Base-by-base conservation (phyloP, 2,888 invertebrate genomes). In the Drosophila kambysellisi region DNA sequence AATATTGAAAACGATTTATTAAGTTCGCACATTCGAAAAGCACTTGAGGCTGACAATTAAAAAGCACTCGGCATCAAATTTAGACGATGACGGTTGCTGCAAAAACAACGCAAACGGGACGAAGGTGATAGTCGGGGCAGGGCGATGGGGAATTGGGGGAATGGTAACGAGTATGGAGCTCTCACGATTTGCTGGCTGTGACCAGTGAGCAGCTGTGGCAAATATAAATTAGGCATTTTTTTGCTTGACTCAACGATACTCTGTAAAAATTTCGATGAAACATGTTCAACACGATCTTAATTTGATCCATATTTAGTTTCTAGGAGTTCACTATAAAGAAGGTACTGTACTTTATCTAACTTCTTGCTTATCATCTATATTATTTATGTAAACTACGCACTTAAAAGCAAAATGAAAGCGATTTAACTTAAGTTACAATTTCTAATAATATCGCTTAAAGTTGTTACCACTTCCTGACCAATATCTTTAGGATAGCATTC, bases 11-110 rank as follows among this genome's bases (percentile, higher is more conserved):
- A 74, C 79, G 85, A 90, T 87, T 82, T 87, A 89, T 87, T 86
- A 88, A 90, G 90, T 87, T 87, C 87, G 88, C 87, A 87, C 87
- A 87, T 86, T 78, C 78, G 68, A 78, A 81, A 70, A 83, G 77
- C 90, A 87, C 87, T 87, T 83, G 80, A 72, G 76, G 88, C 87
- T 88, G 88, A 87, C 87, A 89, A 87, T 87, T 87, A 87, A 87
- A 87, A 85, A 87, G 83, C 88, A 90, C 88, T 81, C 53, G 74
- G 50, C 80, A 80, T 76, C 71, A 68, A 68, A 71, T 76, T 72
- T 51, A 56, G 70, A 61, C 59, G 59, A 50, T 72, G 72, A 50
- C 56, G 64, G 52, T 43, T 61, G 37, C 43, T 54, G 32, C 48
- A 25, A 37, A 43, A 52, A 29, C 43, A 39, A 62, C 12, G 8